Conservation (phyloP, 2,888 invertebrate species). For the Sminthurinus aureus region DNA sequence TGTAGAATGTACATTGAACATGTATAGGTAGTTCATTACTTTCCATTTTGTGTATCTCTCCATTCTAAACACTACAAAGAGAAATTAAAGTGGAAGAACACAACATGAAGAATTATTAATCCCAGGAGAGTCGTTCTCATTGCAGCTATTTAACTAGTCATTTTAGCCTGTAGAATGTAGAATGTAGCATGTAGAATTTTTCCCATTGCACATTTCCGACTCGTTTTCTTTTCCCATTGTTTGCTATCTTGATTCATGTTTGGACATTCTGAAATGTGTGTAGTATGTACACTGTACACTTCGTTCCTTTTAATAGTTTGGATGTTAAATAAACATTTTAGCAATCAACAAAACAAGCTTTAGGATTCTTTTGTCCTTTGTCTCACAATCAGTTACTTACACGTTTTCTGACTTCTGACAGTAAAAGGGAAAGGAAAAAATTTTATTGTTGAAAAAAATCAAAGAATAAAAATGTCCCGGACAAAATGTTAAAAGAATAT, state of each 20-base stretch:
- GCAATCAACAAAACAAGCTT: no score
- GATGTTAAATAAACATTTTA: no score
- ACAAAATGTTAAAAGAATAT: no score
- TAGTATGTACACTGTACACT: neutral
- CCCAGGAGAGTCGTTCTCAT: constrained; percentile 29
- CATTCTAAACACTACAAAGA: neutral
- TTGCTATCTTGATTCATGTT: neutral
- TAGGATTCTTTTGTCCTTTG: no score
- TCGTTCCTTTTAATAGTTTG: neutral
- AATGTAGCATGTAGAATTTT: no score
- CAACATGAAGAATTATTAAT: constrained; percentile 31
- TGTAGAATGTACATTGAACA: neutral
- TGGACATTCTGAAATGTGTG: neutral
- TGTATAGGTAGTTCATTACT: neutral
- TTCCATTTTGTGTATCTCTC: no score
- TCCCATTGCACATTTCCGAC: no score
- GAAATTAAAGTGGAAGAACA: constrained; percentile 3
- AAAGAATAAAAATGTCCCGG: no score
- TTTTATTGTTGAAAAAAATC: no score
- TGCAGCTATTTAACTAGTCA: constrained; percentile 26
- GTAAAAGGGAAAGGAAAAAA: no score
- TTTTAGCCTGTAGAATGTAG: constrained; percentile 13
- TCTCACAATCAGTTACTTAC: no score
- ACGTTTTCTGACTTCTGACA: no score
- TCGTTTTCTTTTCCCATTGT: neutral